phyloP scores from a whole-genome alignment of 2,113 vertebrate species.

The Petromus typicus region DNA sequence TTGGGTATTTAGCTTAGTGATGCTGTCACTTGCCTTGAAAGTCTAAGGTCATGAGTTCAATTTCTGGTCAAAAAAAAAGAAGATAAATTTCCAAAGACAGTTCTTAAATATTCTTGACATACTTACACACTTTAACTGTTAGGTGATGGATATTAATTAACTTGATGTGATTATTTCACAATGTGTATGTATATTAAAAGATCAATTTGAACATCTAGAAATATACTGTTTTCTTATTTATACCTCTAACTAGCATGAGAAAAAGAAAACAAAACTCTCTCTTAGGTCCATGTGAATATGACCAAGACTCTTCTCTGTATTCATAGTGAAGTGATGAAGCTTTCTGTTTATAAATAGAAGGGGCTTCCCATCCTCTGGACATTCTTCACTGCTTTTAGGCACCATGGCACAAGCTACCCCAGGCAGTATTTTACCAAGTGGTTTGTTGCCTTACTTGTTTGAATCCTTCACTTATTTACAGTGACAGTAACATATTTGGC shows the following conservation, averaged over 20 bases:
- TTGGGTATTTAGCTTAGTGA: too few relatives aligned
- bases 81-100: too few relatives aligned
- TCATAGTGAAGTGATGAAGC: constrained; percentile 14
- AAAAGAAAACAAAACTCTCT: constrained; percentile 27
- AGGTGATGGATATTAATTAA: background rate
- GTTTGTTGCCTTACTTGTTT: constrained; percentile 22
- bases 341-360: constrained; percentile 53
- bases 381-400: background rate
- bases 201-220: background rate
- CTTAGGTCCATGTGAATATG: background rate
- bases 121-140: background rate
- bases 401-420: background rate
- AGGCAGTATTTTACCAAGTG: constrained; percentile 40
- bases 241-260: background rate
- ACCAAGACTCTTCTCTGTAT: background rate
- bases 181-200: background rate
- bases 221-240: background rate
- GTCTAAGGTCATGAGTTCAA: too few relatives aligned
- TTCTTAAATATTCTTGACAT: background rate
- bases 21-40: too few relatives aligned
- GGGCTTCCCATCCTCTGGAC: constrained; percentile 38
- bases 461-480: constrained; percentile 74
- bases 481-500: constrained; percentile 56
- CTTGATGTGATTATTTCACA: background rate
- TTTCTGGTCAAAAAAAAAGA: too few relatives aligned